Conservation (phyloP, 2,797 vertebrate genomes). For the Dallia pectoralis region DNA sequence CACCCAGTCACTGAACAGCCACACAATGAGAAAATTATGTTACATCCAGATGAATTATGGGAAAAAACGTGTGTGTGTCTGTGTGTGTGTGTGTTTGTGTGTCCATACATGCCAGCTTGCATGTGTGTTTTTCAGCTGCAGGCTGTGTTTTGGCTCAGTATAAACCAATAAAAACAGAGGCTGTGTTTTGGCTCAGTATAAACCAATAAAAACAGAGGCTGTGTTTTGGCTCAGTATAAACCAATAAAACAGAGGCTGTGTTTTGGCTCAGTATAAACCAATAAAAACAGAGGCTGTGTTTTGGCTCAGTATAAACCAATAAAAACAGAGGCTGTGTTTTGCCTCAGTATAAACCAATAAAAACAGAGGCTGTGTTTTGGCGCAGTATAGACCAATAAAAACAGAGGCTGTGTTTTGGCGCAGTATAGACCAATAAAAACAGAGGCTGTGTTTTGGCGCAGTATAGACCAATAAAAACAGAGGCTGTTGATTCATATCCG, state of each 20-base stretch:
- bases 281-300: slow-evolving; percentile 65
- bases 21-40: slow-evolving; percentile 6
- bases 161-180: slow-evolving; percentile 69
- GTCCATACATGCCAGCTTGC: slow-evolving; percentile 2
- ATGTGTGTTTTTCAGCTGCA: not conserved
- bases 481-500: slow-evolving; percentile 68
- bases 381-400: slow-evolving; percentile 66
- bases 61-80: too few species aligned
- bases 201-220: slow-evolving; percentile 69
- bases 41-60: too few species aligned
- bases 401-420: slow-evolving; percentile 59
- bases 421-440: slow-evolving; percentile 69
- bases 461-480: slow-evolving; percentile 70
- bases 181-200: slow-evolving; percentile 55
- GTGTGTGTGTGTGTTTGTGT: slow-evolving; percentile 27
- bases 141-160: slow-evolving; percentile 45
- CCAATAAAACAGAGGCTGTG: slow-evolving; percentile 67
- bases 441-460: slow-evolving; percentile 41
- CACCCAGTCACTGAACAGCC: slow-evolving; percentile 59
- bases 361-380: slow-evolving; percentile 63
- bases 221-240: slow-evolving; percentile 56
- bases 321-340: slow-evolving; percentile 64
- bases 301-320: slow-evolving; percentile 61
- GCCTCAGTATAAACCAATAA: slow-evolving; percentile 63
- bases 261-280: slow-evolving; percentile 60